Evolutionary conservation across 1,140 invertebrate genomes (phyloP).

Genomic region (Apis cerana): DNA sequence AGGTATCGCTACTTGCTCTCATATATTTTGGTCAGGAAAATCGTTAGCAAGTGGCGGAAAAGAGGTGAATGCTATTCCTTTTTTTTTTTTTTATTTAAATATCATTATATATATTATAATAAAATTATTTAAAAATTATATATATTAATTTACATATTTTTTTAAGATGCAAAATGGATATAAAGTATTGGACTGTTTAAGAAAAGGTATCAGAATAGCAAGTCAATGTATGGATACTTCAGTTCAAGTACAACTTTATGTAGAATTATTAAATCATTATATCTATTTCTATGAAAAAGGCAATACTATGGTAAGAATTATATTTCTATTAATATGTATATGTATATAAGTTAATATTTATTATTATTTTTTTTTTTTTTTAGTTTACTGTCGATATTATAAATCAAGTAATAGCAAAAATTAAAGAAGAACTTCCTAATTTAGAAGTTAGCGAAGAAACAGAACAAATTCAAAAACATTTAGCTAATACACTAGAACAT

Average conservation of each 20-base stretch:
- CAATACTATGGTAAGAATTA: slow-evolving; percentile 85
- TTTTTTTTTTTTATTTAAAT: not conserved
- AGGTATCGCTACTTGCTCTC: slow-evolving; percentile 94
- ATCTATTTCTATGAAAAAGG: slow-evolving; percentile 97
- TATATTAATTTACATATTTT: slow-evolving; percentile 1
- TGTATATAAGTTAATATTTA: slow-evolving; percentile 26
- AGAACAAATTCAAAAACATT: slow-evolving; percentile 97
- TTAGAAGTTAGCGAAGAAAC: slow-evolving; percentile 96
- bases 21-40: slow-evolving; percentile 98
- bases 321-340: slow-evolving; percentile 15
- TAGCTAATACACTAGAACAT: slow-evolving; percentile 93
- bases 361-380: slow-evolving; percentile 58
- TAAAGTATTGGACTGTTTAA: slow-evolving; percentile 96
- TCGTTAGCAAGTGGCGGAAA: slow-evolving; percentile 85
- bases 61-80: slow-evolving; percentile 81
- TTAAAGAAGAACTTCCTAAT: slow-evolving; percentile 95
- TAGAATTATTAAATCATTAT: slow-evolving; percentile 97
- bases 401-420: slow-evolving; percentile 95
- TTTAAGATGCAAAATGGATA: slow-evolving; percentile 92
- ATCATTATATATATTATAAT: not conserved
- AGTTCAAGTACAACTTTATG: slow-evolving; percentile 97
- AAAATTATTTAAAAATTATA: not conserved
- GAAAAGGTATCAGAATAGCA: slow-evolving; percentile 96
- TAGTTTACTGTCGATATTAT: slow-evolving; percentile 87
- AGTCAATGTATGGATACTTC: slow-evolving; percentile 99